Evolutionary conservation across 1,140 invertebrate species (phyloP), one percentile per base, ranked within the genome.

Genomic region (Diorhabda sublineata): DNA sequence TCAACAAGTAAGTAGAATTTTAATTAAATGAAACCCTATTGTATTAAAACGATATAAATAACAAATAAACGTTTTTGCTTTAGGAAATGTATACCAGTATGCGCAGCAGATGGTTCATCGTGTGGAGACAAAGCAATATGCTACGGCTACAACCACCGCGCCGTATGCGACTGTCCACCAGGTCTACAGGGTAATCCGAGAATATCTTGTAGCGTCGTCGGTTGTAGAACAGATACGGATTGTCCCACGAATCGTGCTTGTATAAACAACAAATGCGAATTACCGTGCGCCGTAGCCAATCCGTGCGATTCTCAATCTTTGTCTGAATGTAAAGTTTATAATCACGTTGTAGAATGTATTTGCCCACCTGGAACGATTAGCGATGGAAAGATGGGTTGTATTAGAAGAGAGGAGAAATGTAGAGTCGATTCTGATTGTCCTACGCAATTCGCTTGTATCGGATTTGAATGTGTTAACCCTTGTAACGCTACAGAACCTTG

Each of bases 171-270:
- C 73, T 95, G 93, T 80, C 87, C 88, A 44, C 86, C 91, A 6
- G 93, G 93, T 9, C 89, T 88, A 69, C 86, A 86, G 44, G 95
- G 94, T 43, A 93, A 96, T 80, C 92, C 94, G 2, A 86, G 89
- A 60, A 81, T 90, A 2, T 84, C 87, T 4, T 96, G 93, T 74
- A 84, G 86, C n/a, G 82, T 89, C 0, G 83, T 94, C 2, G 91
- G 91, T 60, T 95, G 93, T 76, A 67, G 90, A 69, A 84, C 86
- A 9, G 88, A 94, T 74, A 83, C 84, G 0, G 92, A 94, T 67
- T 94, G 92, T 76, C 91, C 91, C 26, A 83, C 83, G 2, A 86
- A 89, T 59, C 88, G 87, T 78, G 90, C 92, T 3, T 96, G 93
- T 76, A 85, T 93, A 9, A 94, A 95, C 77, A 86, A 85, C 56